Evolutionary conservation across 2,113 vertebrate species (phyloP).

Genomic region (Meriones unguiculatus): DNA sequence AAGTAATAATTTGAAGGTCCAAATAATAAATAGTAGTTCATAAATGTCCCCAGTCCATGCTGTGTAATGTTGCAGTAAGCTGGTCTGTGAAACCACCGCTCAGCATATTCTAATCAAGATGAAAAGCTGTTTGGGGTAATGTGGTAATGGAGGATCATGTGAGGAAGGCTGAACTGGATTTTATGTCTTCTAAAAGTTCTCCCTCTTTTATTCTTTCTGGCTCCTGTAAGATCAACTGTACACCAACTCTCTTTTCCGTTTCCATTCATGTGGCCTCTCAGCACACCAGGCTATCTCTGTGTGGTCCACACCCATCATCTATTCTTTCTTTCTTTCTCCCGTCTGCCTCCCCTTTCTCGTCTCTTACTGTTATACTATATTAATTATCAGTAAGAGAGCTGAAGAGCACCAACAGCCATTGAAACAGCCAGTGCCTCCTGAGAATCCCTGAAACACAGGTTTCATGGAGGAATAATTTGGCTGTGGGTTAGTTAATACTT

Average conservation of each 20-base stretch:
- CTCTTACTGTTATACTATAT: not conserved
- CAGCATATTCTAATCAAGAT: not conserved
- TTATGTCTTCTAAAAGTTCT: constrained; percentile 17
- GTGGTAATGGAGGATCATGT: not conserved
- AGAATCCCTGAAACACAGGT: not conserved
- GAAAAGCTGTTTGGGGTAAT: constrained; percentile 26
- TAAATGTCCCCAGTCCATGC: not conserved
- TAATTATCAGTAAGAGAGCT: not conserved
- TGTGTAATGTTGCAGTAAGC: not conserved
- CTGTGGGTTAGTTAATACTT: not conserved
- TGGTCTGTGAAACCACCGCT: constrained; percentile 40
- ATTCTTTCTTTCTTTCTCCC: constrained; percentile 4
- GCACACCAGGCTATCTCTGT: not conserved
- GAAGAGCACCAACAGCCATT: not conserved
- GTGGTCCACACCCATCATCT: not conserved
- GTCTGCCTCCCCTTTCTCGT: not conserved
- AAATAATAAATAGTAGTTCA: not conserved
- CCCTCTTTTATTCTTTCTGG: not conserved
- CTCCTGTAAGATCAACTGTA: not conserved
- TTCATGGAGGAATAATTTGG: constrained; percentile 33
- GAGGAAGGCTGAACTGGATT: not conserved
- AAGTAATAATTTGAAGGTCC: not conserved
- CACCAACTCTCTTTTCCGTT: not conserved
- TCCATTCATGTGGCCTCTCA: not conserved
- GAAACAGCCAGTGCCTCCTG: not conserved